Percentiles rank a stretch among this genome's conserved stretches.
Conservation (phyloP, 92 coral and sea anemone species). For the Porites evermanni region DNA sequence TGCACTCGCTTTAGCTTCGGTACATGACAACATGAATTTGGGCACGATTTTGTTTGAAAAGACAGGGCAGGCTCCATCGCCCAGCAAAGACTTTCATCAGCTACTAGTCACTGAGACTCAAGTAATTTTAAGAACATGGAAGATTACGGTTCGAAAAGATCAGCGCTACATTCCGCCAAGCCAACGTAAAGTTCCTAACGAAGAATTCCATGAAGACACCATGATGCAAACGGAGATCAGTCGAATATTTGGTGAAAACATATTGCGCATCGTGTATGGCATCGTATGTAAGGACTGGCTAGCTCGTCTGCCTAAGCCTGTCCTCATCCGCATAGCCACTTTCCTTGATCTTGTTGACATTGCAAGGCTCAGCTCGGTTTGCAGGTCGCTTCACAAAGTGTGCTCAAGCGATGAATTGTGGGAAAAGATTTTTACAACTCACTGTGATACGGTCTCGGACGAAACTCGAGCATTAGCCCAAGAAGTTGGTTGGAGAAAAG, state of each 20-base stretch:
- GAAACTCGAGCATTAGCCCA: constrained; percentile 86
- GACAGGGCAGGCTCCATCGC: constrained; percentile 97
- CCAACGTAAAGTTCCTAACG: constrained; percentile 88
- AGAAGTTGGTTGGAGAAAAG: constrained; percentile 95
- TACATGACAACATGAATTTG: constrained; percentile 31
- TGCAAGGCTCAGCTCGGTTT: constrained; percentile 88
- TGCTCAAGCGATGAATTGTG: constrained; percentile 96
- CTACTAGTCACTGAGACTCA: constrained; percentile 88
- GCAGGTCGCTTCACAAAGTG: constrained; percentile 87
- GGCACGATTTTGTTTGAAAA: constrained; percentile 80
- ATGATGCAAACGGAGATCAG: constrained; percentile 86
- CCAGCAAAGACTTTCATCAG: constrained; percentile 98
- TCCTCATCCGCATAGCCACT: constrained; percentile 82
- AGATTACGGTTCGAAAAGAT: constrained; percentile 91
- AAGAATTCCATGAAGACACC: constrained; percentile 92
- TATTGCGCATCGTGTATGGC: constrained; percentile 92
- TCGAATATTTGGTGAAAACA: constrained; percentile 90
- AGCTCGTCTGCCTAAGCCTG: constrained; percentile 83
- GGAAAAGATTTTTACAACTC: constrained; percentile 87
- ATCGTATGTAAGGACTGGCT: constrained; percentile 98
- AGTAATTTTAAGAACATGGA: constrained; percentile 96
- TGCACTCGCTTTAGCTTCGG: not conserved
- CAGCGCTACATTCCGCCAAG: constrained; percentile 96
- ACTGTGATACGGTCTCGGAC: constrained; percentile 88
- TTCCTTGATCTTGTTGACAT: constrained; percentile 88